These are phyloP conservation scores for Lampropteryx suffumata DNA, from an alignment of 2,888 invertebrate species.

Conservation along the genomic window DNA sequence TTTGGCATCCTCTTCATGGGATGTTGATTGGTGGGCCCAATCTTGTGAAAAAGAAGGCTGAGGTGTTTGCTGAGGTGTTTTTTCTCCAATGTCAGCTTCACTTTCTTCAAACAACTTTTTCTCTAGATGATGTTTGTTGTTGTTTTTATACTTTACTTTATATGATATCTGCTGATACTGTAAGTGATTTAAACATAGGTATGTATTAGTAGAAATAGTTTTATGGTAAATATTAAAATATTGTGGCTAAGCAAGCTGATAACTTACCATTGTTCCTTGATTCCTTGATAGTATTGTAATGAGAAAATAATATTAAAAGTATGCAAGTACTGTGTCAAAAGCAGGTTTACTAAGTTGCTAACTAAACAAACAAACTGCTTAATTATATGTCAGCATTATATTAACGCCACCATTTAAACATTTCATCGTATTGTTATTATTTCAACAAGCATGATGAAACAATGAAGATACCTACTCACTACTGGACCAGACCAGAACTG, in stretches of 20 bases:
- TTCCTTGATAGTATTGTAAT: constrained; percentile 12
- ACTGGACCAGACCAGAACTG: too few species aligned
- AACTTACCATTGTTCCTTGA: constrained; percentile 5
- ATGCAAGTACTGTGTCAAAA: too few species aligned
- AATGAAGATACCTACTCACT: too few species aligned
- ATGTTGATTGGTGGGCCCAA: not conserved
- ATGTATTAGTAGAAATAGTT: too few species aligned
- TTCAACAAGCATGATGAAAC: not conserved
- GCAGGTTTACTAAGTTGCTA: too few species aligned
- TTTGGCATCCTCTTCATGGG: constrained; percentile 7
- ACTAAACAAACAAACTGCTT: too few species aligned
- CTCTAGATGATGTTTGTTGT: constrained; percentile 13
- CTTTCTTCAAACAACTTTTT: constrained; percentile 4
- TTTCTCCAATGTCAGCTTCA: too few species aligned
- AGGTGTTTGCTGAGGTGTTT: not conserved
- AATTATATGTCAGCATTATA: too few species aligned
- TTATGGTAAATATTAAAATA: too few species aligned
- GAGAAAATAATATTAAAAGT: not conserved
- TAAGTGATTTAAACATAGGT: too few species aligned
- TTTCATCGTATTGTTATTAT: too few species aligned
- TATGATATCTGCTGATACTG: constrained; percentile 8
- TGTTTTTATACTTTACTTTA: constrained; percentile 20
- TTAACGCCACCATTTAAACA: too few species aligned
- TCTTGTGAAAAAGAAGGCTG: constrained; percentile 3
- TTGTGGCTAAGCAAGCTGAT: not conserved